Percentiles rank a stretch among this genome's conserved stretches.
These are phyloP conservation scores for Neodon shergylaensis DNA, from an alignment of 2,113 vertebrate species.

Conservation along the genomic window DNA sequence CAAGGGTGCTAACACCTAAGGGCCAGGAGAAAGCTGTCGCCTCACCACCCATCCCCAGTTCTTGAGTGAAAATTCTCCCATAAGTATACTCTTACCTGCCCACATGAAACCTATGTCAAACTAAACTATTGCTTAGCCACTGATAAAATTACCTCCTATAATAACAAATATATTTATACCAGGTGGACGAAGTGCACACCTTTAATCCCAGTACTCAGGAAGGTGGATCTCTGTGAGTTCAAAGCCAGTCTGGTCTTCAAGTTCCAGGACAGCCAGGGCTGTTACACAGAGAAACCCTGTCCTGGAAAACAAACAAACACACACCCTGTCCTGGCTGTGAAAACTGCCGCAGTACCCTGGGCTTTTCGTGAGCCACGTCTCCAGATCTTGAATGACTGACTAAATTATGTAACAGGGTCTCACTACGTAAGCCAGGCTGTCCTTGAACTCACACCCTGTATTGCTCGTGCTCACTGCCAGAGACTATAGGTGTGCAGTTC, in stretches of 20 bases:
- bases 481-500: background rate
- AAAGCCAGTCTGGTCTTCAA: background rate
- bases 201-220: background rate
- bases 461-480: background rate
- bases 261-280: background rate
- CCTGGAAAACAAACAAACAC: background rate
- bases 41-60: background rate
- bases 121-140: background rate
- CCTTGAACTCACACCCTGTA: background rate
- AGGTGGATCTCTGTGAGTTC: background rate
- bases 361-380: background rate
- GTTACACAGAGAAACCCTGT: background rate
- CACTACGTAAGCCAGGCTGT: background rate
- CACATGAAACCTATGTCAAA: background rate
- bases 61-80: constrained; percentile 18
- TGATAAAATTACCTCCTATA: background rate
- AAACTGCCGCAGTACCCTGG: background rate
- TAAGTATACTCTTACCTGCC: constrained; percentile 13
- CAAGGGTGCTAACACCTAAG: background rate
- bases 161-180: background rate
- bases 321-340: background rate
- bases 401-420: background rate
- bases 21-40: background rate
- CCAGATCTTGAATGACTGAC: background rate
- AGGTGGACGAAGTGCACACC: background rate